Evolutionary conservation across 2,113 vertebrate genomes (phyloP), one percentile per base, ranked within the genome.

Genomic region (Pterocles orientalis): DNA sequence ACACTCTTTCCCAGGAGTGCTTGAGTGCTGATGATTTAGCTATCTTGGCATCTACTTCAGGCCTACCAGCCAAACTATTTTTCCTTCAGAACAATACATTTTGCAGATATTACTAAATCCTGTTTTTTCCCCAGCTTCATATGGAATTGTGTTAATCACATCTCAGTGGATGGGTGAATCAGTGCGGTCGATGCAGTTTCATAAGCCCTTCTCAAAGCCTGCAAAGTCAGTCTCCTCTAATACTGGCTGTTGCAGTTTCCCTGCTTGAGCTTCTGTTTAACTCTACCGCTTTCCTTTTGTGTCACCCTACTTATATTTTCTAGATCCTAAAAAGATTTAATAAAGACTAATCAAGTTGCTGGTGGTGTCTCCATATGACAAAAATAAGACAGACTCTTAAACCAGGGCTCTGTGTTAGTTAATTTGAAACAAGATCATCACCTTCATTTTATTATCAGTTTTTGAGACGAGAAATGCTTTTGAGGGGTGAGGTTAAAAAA

Each of bases 21-120:
- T 48, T 68, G 41, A 89, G 57, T 64, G 41, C 62, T 58, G 57
- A 48, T 68, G 88, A 92, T 92, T 96, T 94, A 94, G 86, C 51
- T 93, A 1, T 62, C 91, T 95, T 96, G 95, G 95, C 94, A 94
- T 47, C 56, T 81, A 34, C 60, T 18, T 64, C 86, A 62, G 50
- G 58, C 26, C 50, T 80, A 92, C 17, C 68, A 94, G 95, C 88
- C 91, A 95, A 95, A 83, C 76, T 73, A 70, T 88, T 96, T 96
- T 90, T 92, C 56, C 76, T 83, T 93, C 71, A 86, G 76, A 95
- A 95, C 92, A 97, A 94, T 94, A 92, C 29, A 48, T 92, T 93
- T 94, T 94, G 72, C 80, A 97, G 92, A 92, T 95, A 97, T 78
- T 92, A 88, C 72, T 70, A 93, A 92, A 86, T 73, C 76, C 51